Evolutionary conservation across 2,113 vertebrate species (phyloP).

Genomic region (Riparia riparia): DNA sequence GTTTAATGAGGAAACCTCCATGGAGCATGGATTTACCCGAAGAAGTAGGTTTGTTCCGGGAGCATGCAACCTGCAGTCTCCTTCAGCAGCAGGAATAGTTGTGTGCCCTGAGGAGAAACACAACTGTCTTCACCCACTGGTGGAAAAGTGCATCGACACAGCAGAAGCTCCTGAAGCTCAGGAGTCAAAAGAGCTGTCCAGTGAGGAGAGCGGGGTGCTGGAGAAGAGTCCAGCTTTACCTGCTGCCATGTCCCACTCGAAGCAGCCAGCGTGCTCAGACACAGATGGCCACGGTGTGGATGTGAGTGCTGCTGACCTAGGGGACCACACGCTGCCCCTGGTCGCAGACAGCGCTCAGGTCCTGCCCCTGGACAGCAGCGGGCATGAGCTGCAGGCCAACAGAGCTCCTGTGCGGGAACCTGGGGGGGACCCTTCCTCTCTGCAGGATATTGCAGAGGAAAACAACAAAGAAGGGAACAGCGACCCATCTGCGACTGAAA

Average conservation of each 20-base stretch:
- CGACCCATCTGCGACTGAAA: background rate
- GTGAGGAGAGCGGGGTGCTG: background rate
- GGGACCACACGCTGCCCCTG: background rate
- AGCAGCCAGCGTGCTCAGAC: background rate
- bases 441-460: background rate
- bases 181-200: constrained; percentile 41
- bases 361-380: background rate
- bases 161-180: constrained; percentile 31
- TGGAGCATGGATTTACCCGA: constrained; percentile 68
- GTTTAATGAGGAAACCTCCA: constrained; percentile 77
- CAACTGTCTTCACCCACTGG: background rate
- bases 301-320: background rate
- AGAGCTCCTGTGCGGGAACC: background rate
- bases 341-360: background rate
- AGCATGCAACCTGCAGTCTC: constrained; percentile 59
- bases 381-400: background rate
- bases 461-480: background rate
- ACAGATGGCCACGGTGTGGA: background rate
- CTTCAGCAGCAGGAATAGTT: constrained; percentile 60
- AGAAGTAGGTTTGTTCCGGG: constrained; percentile 78
- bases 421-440: background rate
- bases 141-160: constrained; percentile 34
- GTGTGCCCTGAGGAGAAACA: constrained; percentile 66
- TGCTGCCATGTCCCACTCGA: constrained; percentile 17
- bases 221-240: background rate